phyloP scores from a whole-genome alignment of 1,140 invertebrate species.

The Nephotettix cincticeps region DNA sequence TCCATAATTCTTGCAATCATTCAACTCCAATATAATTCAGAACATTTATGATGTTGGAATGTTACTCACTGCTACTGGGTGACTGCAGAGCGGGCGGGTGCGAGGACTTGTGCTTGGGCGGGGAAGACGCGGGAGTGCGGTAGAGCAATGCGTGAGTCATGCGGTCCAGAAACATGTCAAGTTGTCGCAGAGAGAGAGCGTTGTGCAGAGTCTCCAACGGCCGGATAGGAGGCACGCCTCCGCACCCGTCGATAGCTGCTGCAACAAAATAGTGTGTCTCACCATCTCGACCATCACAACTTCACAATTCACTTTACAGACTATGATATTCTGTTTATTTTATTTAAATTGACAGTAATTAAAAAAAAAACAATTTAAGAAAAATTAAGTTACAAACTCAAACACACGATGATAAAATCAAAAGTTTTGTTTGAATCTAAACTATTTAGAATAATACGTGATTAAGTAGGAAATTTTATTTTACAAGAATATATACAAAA shows the following conservation, averaged over 20 bases:
- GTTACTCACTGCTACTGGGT: constrained; percentile 51
- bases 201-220: constrained; percentile 96
- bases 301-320: too few species aligned
- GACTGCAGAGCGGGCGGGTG: constrained; percentile 52
- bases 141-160: constrained; percentile 71
- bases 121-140: constrained; percentile 69
- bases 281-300: too few species aligned
- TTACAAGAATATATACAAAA: too few species aligned
- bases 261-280: constrained; percentile 18
- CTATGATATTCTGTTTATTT: too few species aligned
- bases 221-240: constrained; percentile 88
- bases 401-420: too few species aligned
- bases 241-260: constrained; percentile 75
- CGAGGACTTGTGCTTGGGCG: constrained; percentile 61
- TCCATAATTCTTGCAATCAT: not conserved
- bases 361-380: too few species aligned
- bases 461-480: too few species aligned
- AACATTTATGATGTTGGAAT: not conserved
- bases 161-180: constrained; percentile 84
- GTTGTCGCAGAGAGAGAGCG: constrained; percentile 84
- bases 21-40: not conserved
- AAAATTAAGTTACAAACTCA: too few species aligned
- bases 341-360: too few species aligned
- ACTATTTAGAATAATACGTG: too few species aligned
- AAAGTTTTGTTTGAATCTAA: too few species aligned